phyloP scores from a whole-genome alignment of 37 sponge, comb jelly and placozoan genomes.

The Dysidea cf. avara region DNA sequence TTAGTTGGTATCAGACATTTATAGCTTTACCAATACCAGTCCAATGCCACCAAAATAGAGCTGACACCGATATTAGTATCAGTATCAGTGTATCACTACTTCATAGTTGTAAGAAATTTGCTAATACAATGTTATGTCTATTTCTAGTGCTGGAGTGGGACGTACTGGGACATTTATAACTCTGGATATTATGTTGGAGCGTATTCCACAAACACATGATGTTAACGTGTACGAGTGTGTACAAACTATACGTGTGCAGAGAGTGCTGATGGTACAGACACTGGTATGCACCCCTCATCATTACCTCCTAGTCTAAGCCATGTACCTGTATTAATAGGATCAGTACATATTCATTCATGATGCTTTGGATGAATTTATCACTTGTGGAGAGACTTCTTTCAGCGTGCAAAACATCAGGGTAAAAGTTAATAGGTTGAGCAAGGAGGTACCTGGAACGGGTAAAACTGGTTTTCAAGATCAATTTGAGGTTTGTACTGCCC shows the following conservation, averaged over 20 bases:
- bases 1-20: no score
- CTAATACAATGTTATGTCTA: no score
- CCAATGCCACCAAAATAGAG: no score
- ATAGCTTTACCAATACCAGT: no score
- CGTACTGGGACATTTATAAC: conserved; percentile 73
- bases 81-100: no score
- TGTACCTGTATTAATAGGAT: no score
- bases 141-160: conserved; percentile 80
- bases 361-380: conserved; percentile 84
- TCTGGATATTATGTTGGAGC: conserved; percentile 64
- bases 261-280: conserved; percentile 67
- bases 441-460: conserved; percentile 8
- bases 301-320: no score
- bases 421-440: conserved; percentile 34
- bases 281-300: conserved; percentile 33
- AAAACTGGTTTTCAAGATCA: conserved; percentile 62
- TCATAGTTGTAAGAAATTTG: no score
- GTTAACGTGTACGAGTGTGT: conserved; percentile 57
- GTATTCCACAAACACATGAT: conserved; percentile 21
- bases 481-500: no score
- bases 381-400: conserved; percentile 81
- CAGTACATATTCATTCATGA: no score
- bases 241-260: conserved; percentile 31
- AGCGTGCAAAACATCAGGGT: conserved; percentile 19
- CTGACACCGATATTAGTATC: no score